These are phyloP conservation scores for Numenius arquata DNA, from an alignment of 2,113 vertebrate species.

Conservation along the genomic window DNA sequence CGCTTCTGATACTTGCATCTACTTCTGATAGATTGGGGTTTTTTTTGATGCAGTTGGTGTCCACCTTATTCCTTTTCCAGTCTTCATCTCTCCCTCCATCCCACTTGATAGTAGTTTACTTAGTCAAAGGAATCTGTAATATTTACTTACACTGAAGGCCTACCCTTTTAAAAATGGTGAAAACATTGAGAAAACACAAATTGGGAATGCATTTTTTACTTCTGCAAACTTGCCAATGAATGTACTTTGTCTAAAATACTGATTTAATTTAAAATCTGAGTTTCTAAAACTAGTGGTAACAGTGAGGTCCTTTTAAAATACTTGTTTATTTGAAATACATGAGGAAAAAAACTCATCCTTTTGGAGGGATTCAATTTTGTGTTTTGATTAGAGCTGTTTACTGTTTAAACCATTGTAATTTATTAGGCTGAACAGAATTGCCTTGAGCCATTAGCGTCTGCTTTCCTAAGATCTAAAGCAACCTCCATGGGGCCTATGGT, in stretches of 20 bases:
- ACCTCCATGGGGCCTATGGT: rapidly evolving
- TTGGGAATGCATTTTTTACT: not conserved
- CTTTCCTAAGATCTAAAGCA: not conserved
- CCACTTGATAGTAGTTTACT: not conserved
- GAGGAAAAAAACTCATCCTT: not conserved
- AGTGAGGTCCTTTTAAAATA: not conserved
- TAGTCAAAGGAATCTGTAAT: not conserved
- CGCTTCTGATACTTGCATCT: not conserved
- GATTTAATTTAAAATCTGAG: not conserved
- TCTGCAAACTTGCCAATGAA: not conserved
- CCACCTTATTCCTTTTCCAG: not conserved
- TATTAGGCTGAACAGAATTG: not conserved
- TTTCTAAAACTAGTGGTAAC: not conserved
- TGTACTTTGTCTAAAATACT: not conserved
- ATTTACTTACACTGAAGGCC: not conserved
- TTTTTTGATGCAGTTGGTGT: not conserved
- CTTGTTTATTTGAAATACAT: not conserved
- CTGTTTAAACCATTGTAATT: not conserved
- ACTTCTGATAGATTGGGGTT: not conserved
- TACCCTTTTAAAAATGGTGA: not conserved
- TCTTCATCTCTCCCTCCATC: not conserved
- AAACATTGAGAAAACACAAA: not conserved
- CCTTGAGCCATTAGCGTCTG: not conserved
- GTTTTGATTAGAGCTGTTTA: not conserved
- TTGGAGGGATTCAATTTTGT: not conserved